phyloP scores from a whole-genome alignment of 1,140 invertebrate species.

The Galendromus occidentalis region DNA sequence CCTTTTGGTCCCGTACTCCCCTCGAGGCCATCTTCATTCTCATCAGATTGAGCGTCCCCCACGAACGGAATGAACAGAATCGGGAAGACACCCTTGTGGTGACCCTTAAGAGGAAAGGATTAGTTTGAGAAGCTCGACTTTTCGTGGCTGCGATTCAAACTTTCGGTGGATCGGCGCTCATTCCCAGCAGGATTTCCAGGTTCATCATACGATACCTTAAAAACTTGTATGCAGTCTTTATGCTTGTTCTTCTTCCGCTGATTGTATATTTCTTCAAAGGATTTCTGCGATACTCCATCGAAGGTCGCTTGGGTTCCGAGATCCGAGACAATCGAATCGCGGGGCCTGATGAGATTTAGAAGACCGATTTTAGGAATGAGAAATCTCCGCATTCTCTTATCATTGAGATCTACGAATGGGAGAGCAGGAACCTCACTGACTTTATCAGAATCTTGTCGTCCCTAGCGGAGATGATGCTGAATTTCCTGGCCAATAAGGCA shows the following conservation, averaged over 20 bases:
- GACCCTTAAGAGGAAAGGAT: slow-evolving; percentile 26
- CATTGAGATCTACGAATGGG: no score
- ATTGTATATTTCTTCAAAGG: background rate
- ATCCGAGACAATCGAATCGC: background rate
- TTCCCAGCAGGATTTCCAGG: background rate
- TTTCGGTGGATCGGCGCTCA: no score
- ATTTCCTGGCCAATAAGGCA: background rate
- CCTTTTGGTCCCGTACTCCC: background rate
- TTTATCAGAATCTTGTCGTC: slow-evolving; percentile 15
- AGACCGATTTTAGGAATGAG: no score
- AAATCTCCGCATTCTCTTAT: no score
- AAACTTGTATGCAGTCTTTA: slow-evolving; percentile 1
- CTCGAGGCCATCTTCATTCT: slow-evolving; percentile 22
- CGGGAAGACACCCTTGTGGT: slow-evolving; percentile 34
- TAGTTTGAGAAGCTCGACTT: background rate
- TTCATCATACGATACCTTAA: background rate
- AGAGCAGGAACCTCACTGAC: no score
- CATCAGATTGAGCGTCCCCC: slow-evolving; percentile 23
- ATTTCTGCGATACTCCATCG: background rate
- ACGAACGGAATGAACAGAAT: slow-evolving; percentile 32
- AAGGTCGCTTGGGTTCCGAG: background rate
- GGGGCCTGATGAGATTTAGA: background rate
- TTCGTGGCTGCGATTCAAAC: no score
- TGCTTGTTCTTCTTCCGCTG: slow-evolving; percentile 4
- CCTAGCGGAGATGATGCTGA: slow-evolving; percentile 10